A percentile compares a stretch with the other conserved stretches of the same genome.
Conservation (phyloP, 2,113 vertebrate genomes). For the Perca schrenkii region DNA sequence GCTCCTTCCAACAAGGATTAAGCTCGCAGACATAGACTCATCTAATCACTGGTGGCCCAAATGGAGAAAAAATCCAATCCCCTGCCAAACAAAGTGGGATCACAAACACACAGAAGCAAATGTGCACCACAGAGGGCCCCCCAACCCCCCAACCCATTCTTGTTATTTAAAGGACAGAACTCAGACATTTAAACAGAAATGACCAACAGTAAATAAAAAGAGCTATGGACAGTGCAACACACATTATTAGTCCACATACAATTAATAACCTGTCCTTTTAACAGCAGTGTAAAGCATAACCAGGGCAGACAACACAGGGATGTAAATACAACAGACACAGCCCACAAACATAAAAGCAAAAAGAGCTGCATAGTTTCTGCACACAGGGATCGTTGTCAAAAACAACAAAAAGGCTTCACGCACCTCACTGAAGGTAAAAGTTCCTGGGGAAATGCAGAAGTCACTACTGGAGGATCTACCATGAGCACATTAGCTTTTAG, state of each 20-base stretch:
- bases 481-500: neutral
- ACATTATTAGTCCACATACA: neutral
- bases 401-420: neutral
- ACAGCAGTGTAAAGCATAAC: neutral
- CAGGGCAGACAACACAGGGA: neutral
- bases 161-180: neutral
- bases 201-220: neutral
- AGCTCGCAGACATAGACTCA: slow-evolving; percentile 78
- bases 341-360: neutral
- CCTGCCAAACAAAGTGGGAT: slow-evolving; percentile 58
- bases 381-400: neutral
- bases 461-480: neutral
- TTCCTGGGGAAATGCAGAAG: neutral
- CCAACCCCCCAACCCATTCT: slow-evolving; percentile 7
- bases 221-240: too few species aligned
- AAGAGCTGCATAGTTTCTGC: neutral
- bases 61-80: slow-evolving; percentile 75
- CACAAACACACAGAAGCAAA: slow-evolving; percentile 49
- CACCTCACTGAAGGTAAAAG: neutral
- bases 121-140: slow-evolving; percentile 37
- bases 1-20: slow-evolving; percentile 79
- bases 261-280: slow-evolving; percentile 2
- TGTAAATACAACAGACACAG: neutral
- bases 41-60: slow-evolving; percentile 80
- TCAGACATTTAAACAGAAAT: neutral